These are phyloP conservation scores for Aptenodytes forsteri DNA, from an alignment of 2,113 vertebrate genomes.

Conservation along the genomic window DNA sequence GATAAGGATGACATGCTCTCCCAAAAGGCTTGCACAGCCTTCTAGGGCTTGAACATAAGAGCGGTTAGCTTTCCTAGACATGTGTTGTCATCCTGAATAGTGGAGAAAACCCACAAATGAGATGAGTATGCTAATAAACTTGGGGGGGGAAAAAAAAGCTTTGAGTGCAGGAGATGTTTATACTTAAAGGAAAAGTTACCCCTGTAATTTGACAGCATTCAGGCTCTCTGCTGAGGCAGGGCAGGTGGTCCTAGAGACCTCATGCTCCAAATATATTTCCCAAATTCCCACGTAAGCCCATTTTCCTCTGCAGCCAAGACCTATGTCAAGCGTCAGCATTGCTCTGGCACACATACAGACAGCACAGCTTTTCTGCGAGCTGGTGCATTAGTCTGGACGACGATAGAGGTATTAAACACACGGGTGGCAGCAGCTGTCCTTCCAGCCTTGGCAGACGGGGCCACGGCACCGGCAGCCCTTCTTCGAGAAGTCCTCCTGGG, in stretches of 20 bases:
- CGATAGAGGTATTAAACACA: neutral
- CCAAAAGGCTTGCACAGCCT: neutral
- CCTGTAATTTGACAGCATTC: neutral
- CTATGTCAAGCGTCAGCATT: accelerated
- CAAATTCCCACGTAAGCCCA: accelerated
- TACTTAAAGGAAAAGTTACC: neutral
- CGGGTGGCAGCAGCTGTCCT: neutral
- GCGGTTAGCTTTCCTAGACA: neutral
- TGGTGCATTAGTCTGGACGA: accelerated
- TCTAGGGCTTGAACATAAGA: neutral
- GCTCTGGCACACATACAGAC: neutral
- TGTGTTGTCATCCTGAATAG: neutral
- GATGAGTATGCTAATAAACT: neutral
- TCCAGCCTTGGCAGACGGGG: neutral
- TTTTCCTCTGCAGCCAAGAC: neutral
- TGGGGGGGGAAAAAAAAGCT: neutral
- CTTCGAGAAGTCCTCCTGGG: accelerated
- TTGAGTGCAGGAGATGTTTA: neutral
- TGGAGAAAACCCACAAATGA: neutral
- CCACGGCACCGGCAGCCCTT: accelerated
- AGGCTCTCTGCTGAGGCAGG: neutral
- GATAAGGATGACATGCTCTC: neutral
- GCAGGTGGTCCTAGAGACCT: neutral
- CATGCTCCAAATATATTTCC: neutral
- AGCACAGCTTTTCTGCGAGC: neutral